These are phyloP conservation scores for Todus mexicanus DNA, from an alignment of 2,797 vertebrate species.

Conservation along the genomic window DNA sequence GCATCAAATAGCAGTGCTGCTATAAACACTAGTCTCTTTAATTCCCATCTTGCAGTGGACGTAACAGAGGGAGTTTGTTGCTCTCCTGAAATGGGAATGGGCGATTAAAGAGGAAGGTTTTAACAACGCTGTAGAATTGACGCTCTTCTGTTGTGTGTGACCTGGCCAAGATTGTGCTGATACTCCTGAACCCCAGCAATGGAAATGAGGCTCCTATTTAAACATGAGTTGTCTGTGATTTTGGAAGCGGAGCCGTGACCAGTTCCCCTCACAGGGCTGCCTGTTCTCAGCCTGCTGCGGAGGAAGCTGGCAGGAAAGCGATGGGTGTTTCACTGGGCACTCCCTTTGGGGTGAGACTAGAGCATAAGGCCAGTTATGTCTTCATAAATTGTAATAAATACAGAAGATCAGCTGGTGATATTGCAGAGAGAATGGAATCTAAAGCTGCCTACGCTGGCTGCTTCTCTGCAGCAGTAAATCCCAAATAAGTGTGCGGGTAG, in stretches of 20 bases:
- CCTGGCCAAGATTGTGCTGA: neutral
- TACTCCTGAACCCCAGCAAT: neutral
- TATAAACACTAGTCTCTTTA: conserved; percentile 11
- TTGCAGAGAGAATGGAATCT: neutral
- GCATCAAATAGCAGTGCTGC: conserved; percentile 2
- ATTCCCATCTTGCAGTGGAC: neutral
- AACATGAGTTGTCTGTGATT: neutral
- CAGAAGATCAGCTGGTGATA: neutral
- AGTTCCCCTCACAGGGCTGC: neutral
- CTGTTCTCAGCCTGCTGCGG: neutral
- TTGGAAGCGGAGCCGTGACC: neutral
- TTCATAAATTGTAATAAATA: conserved; percentile 19
- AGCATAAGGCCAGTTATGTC: neutral
- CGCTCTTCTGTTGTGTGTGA: neutral
- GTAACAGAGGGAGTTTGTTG: neutral
- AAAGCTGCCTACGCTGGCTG: neutral
- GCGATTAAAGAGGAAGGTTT: neutral
- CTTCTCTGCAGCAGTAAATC: neutral
- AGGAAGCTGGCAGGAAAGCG: neutral
- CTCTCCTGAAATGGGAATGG: neutral
- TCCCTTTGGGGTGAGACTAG: neutral
- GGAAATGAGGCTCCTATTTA: neutral
- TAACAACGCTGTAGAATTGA: neutral
- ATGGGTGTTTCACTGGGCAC: neutral
- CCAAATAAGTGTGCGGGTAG: neutral